Base-by-base conservation (phyloP, 2,797 vertebrate species). In the Pogonophryne albipinna region DNA sequence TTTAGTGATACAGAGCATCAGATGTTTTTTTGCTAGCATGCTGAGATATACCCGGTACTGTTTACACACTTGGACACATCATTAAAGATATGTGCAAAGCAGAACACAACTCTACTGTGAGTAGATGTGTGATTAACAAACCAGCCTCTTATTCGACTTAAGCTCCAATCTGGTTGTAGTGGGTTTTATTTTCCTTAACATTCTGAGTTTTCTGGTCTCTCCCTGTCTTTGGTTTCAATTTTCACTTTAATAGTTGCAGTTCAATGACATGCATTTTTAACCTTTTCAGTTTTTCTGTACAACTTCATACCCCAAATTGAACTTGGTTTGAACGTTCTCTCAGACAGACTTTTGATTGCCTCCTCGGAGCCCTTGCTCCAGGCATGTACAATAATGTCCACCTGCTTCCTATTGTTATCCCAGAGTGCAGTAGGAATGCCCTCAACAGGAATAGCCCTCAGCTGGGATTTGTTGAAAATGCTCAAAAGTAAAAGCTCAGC, bases 401-500 rank as follows among this genome's bases (percentile, higher is more conserved):
- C 42, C 66, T 55, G 47, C 20, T 52, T 58, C 15, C 46, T 23
- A 14, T 6, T 63, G 61, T 45, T 66, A 61, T 52, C 5, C 42
- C 10, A 44, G 38, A 49, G 27, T 51, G 12, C 6, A 76, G 42
- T 0, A 57, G 27, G 60, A 78, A 41, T 57, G 12, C 20, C 68
- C 38, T 60, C 14, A n/a, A 34, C 17, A 42, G 34, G 63, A 42
- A 16, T 8, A 46, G 57, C 15, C n/a, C 20, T 42, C 34, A 63
- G 50, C 34, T 38, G 45, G 27, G 58, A 23, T 53, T 67, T 63
- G 34, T 19, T 45, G 10, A 59, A 69, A 38, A 50, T 6, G 8
- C 8, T 38, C 34, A 38, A 14, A 14, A 83, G 12, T 44, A 16
- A 57, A 66, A 65, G 70, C 53, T 79, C 44, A 73, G 77, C 50